Conservation (phyloP, 1,140 invertebrate genomes). For the Trinorchestia longiramus region DNA sequence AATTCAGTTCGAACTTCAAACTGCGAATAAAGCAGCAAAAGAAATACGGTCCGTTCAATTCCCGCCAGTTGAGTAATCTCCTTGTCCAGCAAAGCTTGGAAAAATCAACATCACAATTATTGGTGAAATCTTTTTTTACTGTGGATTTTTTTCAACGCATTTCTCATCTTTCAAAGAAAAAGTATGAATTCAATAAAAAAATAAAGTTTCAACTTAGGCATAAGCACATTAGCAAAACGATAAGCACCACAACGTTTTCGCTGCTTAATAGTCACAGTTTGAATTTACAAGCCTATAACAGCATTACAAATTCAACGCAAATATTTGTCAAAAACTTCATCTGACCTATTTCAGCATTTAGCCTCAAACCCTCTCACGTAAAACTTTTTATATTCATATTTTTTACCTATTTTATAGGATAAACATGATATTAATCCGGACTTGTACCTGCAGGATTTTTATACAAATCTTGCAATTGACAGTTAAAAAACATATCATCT, state of each 20-base stretch:
- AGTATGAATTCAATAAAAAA: background rate
- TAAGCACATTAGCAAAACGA: background rate
- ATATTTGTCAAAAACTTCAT: too few species aligned
- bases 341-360: background rate
- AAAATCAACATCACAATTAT: constrained; percentile 28
- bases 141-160: background rate
- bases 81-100: background rate
- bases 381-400: background rate
- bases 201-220: background rate
- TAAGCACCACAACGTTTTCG: background rate
- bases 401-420: background rate
- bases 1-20: background rate
- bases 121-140: background rate
- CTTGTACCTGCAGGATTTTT: background rate
- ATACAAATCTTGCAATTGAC: background rate
- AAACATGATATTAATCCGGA: background rate
- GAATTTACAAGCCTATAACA: background rate
- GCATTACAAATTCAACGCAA: too few species aligned
- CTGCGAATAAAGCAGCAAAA: background rate
- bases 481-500: background rate
- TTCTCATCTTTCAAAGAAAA: background rate
- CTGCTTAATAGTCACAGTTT: background rate
- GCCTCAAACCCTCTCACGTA: background rate
- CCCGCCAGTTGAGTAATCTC: background rate
- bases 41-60: constrained; percentile 6